Percentiles rank a stretch among this genome's conserved stretches.
phyloP scores from a whole-genome alignment of 2,113 vertebrate genomes.

The Archocentrus centrarchus region DNA sequence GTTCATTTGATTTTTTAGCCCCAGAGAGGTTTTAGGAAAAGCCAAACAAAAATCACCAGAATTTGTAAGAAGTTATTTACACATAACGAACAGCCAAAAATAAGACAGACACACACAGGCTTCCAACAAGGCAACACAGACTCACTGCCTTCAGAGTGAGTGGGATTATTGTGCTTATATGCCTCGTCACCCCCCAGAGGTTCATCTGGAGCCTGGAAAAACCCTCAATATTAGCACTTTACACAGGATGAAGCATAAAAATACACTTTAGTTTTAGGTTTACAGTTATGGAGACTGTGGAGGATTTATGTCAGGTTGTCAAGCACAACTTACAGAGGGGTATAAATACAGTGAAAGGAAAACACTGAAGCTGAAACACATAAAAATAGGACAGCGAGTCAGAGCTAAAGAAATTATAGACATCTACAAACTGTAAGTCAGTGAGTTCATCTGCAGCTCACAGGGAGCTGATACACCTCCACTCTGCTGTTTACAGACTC shows the following conservation, averaged over 20 bases:
- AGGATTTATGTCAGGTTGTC: not conserved
- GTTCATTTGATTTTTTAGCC: too few relatives aligned
- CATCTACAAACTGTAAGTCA: not conserved
- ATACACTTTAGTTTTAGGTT: accelerated
- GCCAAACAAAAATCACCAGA: not conserved
- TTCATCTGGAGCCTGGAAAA: not conserved
- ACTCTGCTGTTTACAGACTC: not conserved
- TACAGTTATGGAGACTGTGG: not conserved
- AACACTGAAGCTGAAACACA: not conserved
- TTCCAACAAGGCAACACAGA: not conserved
- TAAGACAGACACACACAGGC: not conserved
- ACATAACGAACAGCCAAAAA: too few relatives aligned
- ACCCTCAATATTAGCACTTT: too few relatives aligned
- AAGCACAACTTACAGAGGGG: not conserved
- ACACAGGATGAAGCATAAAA: not conserved
- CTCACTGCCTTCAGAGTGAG: not conserved
- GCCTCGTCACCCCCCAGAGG: not conserved
- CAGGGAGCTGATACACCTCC: not conserved
- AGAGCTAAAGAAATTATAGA: not conserved
- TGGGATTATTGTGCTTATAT: not conserved
- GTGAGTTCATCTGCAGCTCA: slow-evolving; percentile 17
- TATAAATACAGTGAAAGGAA: slow-evolving; percentile 3
- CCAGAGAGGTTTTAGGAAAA: not conserved
- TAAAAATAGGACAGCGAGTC: not conserved
- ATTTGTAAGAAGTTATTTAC: too few relatives aligned